Base-by-base conservation (phyloP, 2,888 invertebrate species). In the Lamproptera curius region DNA sequence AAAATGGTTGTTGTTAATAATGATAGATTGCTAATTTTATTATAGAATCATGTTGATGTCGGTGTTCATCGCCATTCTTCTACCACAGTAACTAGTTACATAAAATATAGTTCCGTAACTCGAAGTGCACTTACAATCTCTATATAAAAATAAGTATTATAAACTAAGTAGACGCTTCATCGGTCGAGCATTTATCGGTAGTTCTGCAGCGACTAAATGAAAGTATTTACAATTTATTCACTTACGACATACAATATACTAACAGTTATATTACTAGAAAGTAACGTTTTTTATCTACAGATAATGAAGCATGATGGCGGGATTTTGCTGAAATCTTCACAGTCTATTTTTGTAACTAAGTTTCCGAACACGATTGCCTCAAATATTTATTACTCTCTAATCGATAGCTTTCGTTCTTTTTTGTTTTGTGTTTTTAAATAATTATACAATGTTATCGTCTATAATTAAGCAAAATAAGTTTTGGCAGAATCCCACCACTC, bases 171-270 rank as follows among this genome's bases (percentile, higher is more conserved):
- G 71, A 42, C 64, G 65, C 59, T 59, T 64, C 72, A 69, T 70
- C 67, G 70, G 67, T 73, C 82, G 83, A 81, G 82, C 73, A 68
- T 67, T 59, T 47, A 31, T 72, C 75, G 84, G 82, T 84, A 67
- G 70, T 73, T 72, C 73, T 73, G 78, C 83, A 80, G 71, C 80
- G 80, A 76, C 75, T 77, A 76, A 76, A 81, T 73, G 63, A 75
- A 82, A 79, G 70, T 86, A 85, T 86, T 83, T 85, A 85, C 84
- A 84, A 78, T 83, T 75, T 85, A 84, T 78, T 79, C 72, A 76
- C 72, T 70, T 75, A 79, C 70, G 73, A 76, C 82, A 76, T 74
- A 81, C 82, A 77, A 76, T 83, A 82, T 76, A 78, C 71, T 68
- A 67, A 76, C 73, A 73, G 75, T 80, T 79, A 76, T 76, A 76